Evolutionary conservation across 2,888 invertebrate genomes (phyloP).

Genomic region (Pollenia angustigena): DNA sequence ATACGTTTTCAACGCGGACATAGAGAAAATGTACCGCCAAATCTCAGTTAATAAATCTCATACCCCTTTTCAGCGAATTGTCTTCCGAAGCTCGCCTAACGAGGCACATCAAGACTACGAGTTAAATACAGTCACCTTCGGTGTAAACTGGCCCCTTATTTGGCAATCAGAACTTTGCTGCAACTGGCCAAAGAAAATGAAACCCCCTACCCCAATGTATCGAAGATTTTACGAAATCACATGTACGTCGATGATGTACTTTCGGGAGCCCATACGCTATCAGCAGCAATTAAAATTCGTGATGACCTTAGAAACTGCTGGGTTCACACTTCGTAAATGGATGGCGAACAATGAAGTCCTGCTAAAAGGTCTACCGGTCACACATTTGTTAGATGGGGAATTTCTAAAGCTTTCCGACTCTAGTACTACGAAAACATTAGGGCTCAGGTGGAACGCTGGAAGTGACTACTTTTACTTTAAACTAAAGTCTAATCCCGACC

Average conservation of each 20-base stretch:
- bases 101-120: background rate
- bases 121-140: background rate
- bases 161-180: too few relatives aligned
- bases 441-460: constrained; percentile 14
- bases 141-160: background rate
- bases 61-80: background rate
- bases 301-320: background rate
- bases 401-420: constrained; percentile 1
- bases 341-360: background rate
- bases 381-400: background rate
- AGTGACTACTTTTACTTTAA: background rate
- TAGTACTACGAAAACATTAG: constrained; percentile 3
- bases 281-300: background rate
- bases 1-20: too few relatives aligned
- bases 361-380: background rate
- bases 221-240: too few relatives aligned
- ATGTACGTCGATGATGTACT: background rate
- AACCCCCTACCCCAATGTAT: too few relatives aligned
- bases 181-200: too few relatives aligned
- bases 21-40: too few relatives aligned
- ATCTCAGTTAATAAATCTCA: too few relatives aligned
- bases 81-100: background rate
- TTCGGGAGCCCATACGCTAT: background rate
- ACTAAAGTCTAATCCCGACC: background rate
- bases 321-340: background rate